A percentile compares a stretch with the other conserved stretches of the same genome.
These are phyloP conservation scores for Lucifuga dentata DNA, from an alignment of 2,113 vertebrate genomes.

Conservation along the genomic window DNA sequence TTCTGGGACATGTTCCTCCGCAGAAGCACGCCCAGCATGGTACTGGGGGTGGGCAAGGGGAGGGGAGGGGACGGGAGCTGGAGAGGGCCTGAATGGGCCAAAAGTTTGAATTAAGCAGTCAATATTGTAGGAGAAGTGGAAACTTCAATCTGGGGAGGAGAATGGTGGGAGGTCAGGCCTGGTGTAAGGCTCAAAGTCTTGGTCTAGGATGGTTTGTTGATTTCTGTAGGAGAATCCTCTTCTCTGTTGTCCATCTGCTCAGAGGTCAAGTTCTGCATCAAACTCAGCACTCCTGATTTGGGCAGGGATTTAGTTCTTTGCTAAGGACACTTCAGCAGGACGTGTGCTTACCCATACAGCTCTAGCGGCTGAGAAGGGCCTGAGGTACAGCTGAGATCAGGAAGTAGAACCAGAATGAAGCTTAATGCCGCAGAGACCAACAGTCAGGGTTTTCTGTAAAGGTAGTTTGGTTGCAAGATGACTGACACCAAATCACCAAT, in stretches of 20 bases:
- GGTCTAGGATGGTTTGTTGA: not conserved
- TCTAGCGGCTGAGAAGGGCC: conserved; percentile 12
- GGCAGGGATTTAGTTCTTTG: not conserved
- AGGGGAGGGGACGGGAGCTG: conserved; percentile 3
- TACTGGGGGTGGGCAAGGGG: conserved; percentile 43
- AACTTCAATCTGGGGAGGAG: no score
- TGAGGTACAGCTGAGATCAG: conserved; percentile 32
- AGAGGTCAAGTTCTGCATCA: conserved; percentile 19
- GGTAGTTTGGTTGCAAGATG: conserved; percentile 27
- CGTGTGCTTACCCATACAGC: conserved; percentile 5
- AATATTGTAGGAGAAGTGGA: no score
- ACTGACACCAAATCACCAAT: conserved; percentile 15
- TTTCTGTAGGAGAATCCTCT: not conserved
- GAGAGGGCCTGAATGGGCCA: not conserved
- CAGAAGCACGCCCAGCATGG: conserved; percentile 90
- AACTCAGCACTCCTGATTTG: not conserved
- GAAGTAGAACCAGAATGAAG: conserved; percentile 14
- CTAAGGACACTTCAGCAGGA: not conserved
- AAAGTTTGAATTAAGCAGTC: not conserved
- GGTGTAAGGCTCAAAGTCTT: conserved; percentile 3
- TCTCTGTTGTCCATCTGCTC: not conserved
- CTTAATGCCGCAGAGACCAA: not conserved
- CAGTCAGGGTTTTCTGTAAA: conserved; percentile 26
- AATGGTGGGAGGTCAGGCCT: not conserved
- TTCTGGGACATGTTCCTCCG: conserved; percentile 97